Base-by-base conservation (phyloP, 1,140 invertebrate genomes). In the Caenorhabditis tropicalis region DNA sequence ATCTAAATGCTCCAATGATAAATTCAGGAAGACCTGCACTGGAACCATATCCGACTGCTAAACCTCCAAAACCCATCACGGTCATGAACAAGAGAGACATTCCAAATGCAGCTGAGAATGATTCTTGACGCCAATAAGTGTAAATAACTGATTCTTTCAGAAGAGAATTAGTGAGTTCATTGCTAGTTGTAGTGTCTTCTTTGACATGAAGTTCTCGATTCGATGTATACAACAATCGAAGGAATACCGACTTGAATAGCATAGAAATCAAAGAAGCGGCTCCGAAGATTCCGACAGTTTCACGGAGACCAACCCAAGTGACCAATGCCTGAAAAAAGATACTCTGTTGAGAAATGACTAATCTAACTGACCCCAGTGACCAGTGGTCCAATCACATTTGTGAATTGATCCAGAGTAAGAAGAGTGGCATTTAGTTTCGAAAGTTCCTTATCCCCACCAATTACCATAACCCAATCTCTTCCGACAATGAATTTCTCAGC, bases 31-130 rank as follows among this genome's bases (percentile, higher is more conserved):
- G 53, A n/a, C 86, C 86, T n/a, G 48, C 51, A n/a, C 79, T 70
- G 39, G 89, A 84, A 36, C 86, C 88, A 81, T 87, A 87, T 12
- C 86, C 83, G 16, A 88, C 85, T 31, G 88, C 88, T 19, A 88
- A 81, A n/a, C 82, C 82, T 53, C 65, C 82, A 31, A 84, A 87
- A 19, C 79, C 81, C 27, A 80, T 43, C 9, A 70, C 82, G 7
- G 85, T 87, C 81, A 84, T 84, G 43, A 79, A 87, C 19, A 85
- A 65, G 2, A 87, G 19, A 27, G 86, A 51, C 65, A 85, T 85
- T 82, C 87, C 87, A 27, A 83, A 53, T 0, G 81, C 79, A 53
- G 85, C 83, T 24, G 48, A 7, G 56, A 85, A 85, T 36, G 83
- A 53, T 46, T 39, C 82, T 39, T 84, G 60, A 1, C 49, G 2